These are phyloP conservation scores for Darevskia mixta DNA, from an alignment of 2,797 vertebrate genomes.

Conservation along the genomic window DNA sequence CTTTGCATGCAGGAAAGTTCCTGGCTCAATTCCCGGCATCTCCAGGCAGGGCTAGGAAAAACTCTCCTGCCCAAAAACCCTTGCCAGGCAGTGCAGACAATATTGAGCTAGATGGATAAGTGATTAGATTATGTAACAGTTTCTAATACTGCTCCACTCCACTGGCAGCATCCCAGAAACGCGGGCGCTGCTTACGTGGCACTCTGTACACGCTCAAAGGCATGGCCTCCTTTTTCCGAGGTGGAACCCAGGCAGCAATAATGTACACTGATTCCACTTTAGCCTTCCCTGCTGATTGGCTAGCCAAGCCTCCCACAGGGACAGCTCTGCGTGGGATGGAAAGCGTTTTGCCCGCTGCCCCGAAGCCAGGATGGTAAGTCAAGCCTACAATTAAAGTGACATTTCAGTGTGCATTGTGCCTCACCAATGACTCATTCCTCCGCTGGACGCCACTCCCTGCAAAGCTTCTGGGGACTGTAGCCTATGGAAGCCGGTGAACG, in stretches of 20 bases:
- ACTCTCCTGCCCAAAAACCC: no score
- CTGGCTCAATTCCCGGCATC: no score
- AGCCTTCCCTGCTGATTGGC: not conserved
- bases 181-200: not conserved
- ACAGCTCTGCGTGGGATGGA: not conserved
- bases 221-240: not conserved
- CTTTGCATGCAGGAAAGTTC: no score
- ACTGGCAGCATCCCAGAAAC: not conserved
- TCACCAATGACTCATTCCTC: conserved; percentile 33
- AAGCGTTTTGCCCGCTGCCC: not conserved
- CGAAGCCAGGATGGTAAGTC: not conserved
- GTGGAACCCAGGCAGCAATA: not conserved
- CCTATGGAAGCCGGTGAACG: not conserved
- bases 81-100: no score
- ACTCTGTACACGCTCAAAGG: not conserved
- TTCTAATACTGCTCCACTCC: not conserved
- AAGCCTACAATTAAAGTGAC: conserved; percentile 33
- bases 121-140: no score
- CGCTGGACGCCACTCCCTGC: not conserved
- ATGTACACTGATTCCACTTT: not conserved
- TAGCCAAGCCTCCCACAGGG: not conserved
- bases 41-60: no score
- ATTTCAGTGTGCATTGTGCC: conserved; percentile 9
- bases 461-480: not conserved
- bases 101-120: no score